Evolutionary conservation across 2,888 invertebrate genomes (phyloP), one percentile per base, ranked within the genome.

Genomic region (Epinotia demarniana): DNA sequence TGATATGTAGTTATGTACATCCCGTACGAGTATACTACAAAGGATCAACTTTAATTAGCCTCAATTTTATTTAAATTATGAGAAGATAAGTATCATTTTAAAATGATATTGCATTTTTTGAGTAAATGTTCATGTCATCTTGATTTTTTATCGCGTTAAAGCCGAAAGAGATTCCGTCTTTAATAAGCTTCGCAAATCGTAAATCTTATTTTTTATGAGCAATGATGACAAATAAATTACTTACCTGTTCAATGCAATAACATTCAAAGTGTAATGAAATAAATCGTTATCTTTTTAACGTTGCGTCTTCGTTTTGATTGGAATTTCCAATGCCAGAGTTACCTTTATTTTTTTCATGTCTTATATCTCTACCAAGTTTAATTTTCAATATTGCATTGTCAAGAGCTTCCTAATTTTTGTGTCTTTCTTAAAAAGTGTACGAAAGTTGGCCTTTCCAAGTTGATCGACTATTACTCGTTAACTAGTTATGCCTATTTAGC

Each of bases 201-300:
- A 90, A 91, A 90, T 91, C 87, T 87, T 81, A 80, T 86, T 83
- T 81, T 92, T 92, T 92, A 92, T 87, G 89, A 83, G 81, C 84
- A 81, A 82, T 80, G 84, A 83, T 86, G 90, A 82, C 86, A 87
- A 89, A 91, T 91, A 89, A 90, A 91, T 91, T 87, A 83, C 78
- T 81, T 84, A 79, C 79, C 78, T 81, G 77, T 79, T 80, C 78
- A 81, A 80, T 79, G 79, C 78, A 80, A 63, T 77, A 77, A 79
- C 78, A 78, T 78, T 72, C 60, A 64, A 67, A 58, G 61, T 66
- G 27, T 57, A 72, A 75, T 67, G 66, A 61, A 19, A 62, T 27
- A 49, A 27, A 27, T 62, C 64, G 55, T 61, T 61, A 39, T 60
- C 13, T 60, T 71, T 61, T 61, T 39, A 27, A 61, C 11, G 27